Conservation (phyloP, 2,797 vertebrate species). For the Pempheris klunzingeri region DNA sequence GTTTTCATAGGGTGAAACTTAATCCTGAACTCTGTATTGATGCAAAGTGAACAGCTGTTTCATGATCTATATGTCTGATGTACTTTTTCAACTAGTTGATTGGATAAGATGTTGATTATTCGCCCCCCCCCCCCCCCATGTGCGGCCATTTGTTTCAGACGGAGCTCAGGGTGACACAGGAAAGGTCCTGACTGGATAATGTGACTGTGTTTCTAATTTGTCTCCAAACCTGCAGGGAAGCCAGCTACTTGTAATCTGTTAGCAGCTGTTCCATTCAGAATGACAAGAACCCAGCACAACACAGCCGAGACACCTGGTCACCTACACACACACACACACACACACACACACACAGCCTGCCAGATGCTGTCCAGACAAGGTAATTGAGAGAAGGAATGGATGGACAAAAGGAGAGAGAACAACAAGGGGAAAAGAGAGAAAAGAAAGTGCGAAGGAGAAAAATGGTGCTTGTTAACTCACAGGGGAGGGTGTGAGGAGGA, state of each 20-base stretch:
- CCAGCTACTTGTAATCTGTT: conserved; percentile 64
- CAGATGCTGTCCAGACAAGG: conserved; percentile 68
- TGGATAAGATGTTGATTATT: conserved; percentile 28
- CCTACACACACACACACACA: conserved; percentile 33
- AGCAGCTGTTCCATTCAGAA: conserved; percentile 64
- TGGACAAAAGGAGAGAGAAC: conserved; percentile 30
- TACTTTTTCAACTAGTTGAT: conserved; percentile 15
- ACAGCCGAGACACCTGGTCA: conserved; percentile 53
- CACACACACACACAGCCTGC: conserved; percentile 29
- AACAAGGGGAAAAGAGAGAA: conserved; percentile 19
- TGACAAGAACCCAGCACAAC: conserved; percentile 57
- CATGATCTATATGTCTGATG: not conserved
- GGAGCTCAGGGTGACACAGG: conserved; percentile 30
- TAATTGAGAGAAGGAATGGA: conserved; percentile 57
- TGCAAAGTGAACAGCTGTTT: not conserved
- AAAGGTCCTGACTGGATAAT: conserved; percentile 57
- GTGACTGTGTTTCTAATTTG: conserved; percentile 60
- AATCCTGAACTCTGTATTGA: not conserved
- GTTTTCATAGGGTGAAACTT: too few species aligned
- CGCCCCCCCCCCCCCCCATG: conserved; percentile 7
- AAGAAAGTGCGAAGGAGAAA: conserved; percentile 29
- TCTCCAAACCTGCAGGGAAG: conserved; percentile 53
- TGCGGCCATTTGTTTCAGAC: conserved; percentile 29
- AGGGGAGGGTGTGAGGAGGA: not conserved
- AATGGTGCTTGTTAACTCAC: conserved; percentile 35